Conservation (phyloP, 2,113 vertebrate species). For the Passerina amoena region DNA sequence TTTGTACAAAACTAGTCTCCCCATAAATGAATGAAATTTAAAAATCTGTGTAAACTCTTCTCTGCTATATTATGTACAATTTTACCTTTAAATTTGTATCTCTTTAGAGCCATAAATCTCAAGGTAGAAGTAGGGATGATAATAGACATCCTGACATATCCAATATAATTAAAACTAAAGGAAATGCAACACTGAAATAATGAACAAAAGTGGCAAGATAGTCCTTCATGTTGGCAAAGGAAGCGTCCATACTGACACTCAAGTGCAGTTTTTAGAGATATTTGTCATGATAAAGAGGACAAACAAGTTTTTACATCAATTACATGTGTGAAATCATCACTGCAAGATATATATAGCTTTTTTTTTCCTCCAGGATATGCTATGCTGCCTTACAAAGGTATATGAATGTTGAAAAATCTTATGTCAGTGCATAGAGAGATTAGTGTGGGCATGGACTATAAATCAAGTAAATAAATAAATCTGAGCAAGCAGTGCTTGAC, state of each 20-base stretch:
- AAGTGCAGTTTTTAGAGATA: neutral
- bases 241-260: neutral
- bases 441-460: neutral
- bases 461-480: conserved; percentile 56
- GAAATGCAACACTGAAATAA: neutral
- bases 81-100: neutral
- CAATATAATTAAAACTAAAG: conserved; percentile 25
- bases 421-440: neutral
- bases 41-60: neutral
- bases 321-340: neutral
- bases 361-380: neutral
- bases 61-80: neutral
- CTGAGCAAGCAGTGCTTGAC: conserved; percentile 16
- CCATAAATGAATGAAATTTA: neutral
- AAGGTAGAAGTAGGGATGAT: neutral
- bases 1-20: neutral
- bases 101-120: conserved; percentile 6
- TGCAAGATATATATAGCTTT: neutral
- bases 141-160: neutral
- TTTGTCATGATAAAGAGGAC: neutral
- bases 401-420: conserved; percentile 15
- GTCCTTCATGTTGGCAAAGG: neutral
- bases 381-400: neutral
- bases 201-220: neutral
- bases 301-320: neutral